These are phyloP conservation scores for Thryonomys swinderianus DNA, from an alignment of 2,113 vertebrate species.

Conservation along the genomic window DNA sequence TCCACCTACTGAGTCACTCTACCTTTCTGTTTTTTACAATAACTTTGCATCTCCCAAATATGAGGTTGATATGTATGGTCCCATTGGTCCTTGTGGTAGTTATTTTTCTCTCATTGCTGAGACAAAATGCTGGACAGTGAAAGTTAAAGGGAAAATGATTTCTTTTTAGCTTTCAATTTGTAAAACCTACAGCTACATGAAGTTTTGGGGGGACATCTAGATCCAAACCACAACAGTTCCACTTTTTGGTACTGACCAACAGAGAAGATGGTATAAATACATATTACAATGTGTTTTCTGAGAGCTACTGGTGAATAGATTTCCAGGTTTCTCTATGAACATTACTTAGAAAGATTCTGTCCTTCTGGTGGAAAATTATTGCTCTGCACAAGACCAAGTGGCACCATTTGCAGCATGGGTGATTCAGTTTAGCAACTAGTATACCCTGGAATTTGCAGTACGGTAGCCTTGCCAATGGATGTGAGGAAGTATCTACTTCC, in stretches of 20 bases:
- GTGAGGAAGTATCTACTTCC: not conserved
- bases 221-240: too few relatives aligned
- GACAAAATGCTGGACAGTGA: too few relatives aligned
- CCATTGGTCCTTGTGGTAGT: not conserved
- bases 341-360: not conserved
- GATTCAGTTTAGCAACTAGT: not conserved
- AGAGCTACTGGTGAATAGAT: not conserved
- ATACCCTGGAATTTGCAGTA: not conserved
- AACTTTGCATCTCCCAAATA: not conserved
- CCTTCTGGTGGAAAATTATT: conserved; percentile 11
- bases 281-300: not conserved
- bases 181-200: too few relatives aligned
- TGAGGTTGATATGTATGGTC: not conserved
- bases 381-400: not conserved
- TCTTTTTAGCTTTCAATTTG: too few relatives aligned
- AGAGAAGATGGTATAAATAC: not conserved
- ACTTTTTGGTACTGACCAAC: not conserved
- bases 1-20: not conserved
- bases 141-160: too few relatives aligned
- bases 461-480: not conserved
- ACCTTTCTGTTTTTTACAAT: not conserved
- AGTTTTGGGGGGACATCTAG: too few relatives aligned
- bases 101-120: too few relatives aligned
- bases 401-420: not conserved
- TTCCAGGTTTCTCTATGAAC: not conserved